These are phyloP conservation scores for Acrobasis repandana DNA, from an alignment of 2,888 invertebrate genomes.

Conservation along the genomic window DNA sequence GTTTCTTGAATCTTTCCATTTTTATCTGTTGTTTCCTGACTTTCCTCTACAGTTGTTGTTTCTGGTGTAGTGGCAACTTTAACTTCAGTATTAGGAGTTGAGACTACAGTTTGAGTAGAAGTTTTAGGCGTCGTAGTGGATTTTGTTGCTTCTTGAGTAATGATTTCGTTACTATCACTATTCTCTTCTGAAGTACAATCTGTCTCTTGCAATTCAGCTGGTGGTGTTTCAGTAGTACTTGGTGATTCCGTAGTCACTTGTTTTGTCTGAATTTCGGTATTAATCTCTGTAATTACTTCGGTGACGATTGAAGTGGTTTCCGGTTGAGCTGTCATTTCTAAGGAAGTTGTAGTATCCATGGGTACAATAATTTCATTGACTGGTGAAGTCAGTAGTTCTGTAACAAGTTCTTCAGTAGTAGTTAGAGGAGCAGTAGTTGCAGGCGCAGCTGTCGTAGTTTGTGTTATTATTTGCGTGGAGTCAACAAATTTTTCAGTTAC, in stretches of 20 bases:
- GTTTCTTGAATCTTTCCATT: slow-evolving; percentile 19
- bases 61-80: slow-evolving; percentile 28
- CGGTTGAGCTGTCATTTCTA: slow-evolving; percentile 37
- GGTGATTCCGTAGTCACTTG: slow-evolving; percentile 40
- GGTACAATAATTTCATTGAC: slow-evolving; percentile 28
- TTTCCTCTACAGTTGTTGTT: slow-evolving; percentile 34
- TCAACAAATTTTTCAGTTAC: slow-evolving; percentile 41
- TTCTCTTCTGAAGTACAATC: slow-evolving; percentile 59
- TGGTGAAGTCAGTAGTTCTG: slow-evolving; percentile 15
- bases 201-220: slow-evolving; percentile 36
- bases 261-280: slow-evolving; percentile 53
- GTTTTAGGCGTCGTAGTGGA: slow-evolving; percentile 35
- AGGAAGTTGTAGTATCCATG: slow-evolving; percentile 35
- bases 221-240: slow-evolving; percentile 38
- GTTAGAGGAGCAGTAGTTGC: slow-evolving; percentile 37
- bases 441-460: slow-evolving; percentile 32
- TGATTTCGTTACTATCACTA: slow-evolving; percentile 67
- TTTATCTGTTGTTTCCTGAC: slow-evolving; percentile 23
- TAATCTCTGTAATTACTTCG: slow-evolving; percentile 60
- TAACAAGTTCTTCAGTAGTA: slow-evolving; percentile 32
- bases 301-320: slow-evolving; percentile 57
- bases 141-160: slow-evolving; percentile 43
- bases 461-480: slow-evolving; percentile 37
- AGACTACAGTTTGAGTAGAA: slow-evolving; percentile 30
- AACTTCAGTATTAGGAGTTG: not conserved